Conservation (phyloP, 2,113 vertebrate species). For the Leptobrachium leishanense region DNA sequence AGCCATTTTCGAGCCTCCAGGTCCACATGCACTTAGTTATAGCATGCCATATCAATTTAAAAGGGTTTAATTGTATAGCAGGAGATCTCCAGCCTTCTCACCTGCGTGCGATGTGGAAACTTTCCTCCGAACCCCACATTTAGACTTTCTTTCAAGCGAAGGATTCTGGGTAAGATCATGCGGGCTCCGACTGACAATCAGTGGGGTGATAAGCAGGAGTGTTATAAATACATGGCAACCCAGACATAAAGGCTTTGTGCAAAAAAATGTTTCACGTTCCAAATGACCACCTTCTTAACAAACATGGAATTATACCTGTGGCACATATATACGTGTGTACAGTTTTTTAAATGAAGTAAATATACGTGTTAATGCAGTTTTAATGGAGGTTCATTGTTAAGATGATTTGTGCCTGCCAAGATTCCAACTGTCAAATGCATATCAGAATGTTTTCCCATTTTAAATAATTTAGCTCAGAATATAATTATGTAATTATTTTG, state of each 20-base stretch:
- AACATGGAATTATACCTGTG: constrained; percentile 37
- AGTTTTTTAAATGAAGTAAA: constrained; percentile 40
- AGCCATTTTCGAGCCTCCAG: background rate
- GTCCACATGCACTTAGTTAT: constrained; percentile 20
- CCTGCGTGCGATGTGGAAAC: constrained; percentile 12
- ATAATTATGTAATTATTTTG: constrained; percentile 78
- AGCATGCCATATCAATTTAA: background rate
- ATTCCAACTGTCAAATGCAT: constrained; percentile 66
- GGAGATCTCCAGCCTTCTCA: constrained; percentile 32
- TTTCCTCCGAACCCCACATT: constrained; percentile 22
- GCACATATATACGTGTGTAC: constrained; percentile 22
- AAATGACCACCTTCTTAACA: constrained; percentile 45
- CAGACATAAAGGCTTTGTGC: constrained; percentile 26
- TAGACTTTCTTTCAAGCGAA: constrained; percentile 20
- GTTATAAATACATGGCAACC: constrained; percentile 27
- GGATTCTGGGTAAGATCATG: constrained; percentile 32
- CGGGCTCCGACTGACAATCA: constrained; percentile 23
- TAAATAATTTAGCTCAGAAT: constrained; percentile 72
- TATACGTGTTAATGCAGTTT: constrained; percentile 42
- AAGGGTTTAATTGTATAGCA: constrained; percentile 36
- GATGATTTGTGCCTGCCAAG: constrained; percentile 61
- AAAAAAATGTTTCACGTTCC: constrained; percentile 36
- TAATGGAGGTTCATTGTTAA: constrained; percentile 50
- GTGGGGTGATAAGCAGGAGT: constrained; percentile 9
- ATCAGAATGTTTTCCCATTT: constrained; percentile 74